Evolutionary conservation across 1,140 invertebrate species (phyloP).

Genomic region (Bradysia coprophila): DNA sequence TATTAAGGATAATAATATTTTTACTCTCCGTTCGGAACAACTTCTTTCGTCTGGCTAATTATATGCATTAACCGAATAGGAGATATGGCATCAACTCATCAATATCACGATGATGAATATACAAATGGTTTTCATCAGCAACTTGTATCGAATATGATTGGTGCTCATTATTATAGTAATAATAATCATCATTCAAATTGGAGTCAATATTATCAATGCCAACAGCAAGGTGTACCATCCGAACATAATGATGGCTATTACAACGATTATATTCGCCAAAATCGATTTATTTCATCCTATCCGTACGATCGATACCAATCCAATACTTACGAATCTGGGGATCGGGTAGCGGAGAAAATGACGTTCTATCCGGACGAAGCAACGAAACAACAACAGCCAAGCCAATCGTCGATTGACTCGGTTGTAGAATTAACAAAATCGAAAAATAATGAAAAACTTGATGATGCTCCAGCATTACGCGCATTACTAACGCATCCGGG

Average conservation of each 20-base stretch:
- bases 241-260: neutral
- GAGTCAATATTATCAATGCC: neutral
- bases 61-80: neutral
- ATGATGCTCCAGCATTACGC: slow-evolving; percentile 23
- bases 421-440: neutral
- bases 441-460: slow-evolving; percentile 1
- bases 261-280: neutral
- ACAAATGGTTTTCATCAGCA: neutral
- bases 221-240: neutral
- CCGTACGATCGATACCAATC: neutral
- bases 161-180: neutral
- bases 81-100: neutral
- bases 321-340: neutral
- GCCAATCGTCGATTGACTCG: neutral
- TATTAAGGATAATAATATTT: too few relatives aligned
- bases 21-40: too few relatives aligned
- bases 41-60: too few relatives aligned
- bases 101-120: neutral
- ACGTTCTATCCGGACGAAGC: neutral
- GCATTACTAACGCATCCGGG: slow-evolving; percentile 27
- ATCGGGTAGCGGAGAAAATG: neutral
- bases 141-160: neutral
- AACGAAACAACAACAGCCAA: neutral
- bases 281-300: neutral
- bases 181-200: neutral